These are phyloP conservation scores for Zalophus californianus DNA, from an alignment of 2,797 vertebrate genomes.

Conservation along the genomic window DNA sequence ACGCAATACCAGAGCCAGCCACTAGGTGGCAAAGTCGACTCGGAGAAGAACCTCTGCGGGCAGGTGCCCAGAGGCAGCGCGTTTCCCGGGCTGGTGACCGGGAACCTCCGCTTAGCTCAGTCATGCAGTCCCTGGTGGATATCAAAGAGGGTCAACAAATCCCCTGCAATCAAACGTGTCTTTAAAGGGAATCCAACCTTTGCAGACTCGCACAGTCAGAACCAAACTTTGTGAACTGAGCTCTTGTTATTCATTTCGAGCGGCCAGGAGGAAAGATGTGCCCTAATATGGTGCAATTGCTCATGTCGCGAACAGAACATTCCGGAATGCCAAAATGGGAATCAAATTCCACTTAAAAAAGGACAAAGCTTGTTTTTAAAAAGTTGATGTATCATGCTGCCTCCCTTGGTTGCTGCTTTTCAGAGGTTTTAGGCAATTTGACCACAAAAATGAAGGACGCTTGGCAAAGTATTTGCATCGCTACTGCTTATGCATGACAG, in stretches of 20 bases:
- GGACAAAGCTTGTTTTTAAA: constrained; percentile 42
- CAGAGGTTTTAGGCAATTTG: constrained; percentile 27
- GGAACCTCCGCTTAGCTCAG: background rate
- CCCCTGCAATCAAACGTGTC: background rate
- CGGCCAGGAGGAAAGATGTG: constrained; percentile 18
- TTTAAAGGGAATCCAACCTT: constrained; percentile 60
- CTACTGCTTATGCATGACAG: background rate
- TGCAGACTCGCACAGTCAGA: background rate
- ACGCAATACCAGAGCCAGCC: background rate
- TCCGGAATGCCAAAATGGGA: constrained; percentile 14
- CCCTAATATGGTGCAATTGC: constrained; percentile 68
- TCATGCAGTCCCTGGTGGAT: background rate
- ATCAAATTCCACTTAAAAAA: constrained; percentile 42
- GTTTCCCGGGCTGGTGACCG: background rate
- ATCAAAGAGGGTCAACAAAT: constrained; percentile 3
- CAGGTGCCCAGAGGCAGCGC: background rate
- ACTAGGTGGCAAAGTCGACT: constrained; percentile 57
- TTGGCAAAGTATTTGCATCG: background rate
- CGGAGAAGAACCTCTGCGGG: background rate
- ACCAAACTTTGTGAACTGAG: background rate
- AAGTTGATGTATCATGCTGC: background rate
- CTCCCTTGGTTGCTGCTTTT: background rate
- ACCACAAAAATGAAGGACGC: constrained; percentile 38
- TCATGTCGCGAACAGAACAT: constrained; percentile 48
- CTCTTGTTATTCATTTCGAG: constrained; percentile 8